phyloP scores from a whole-genome alignment of 2,797 vertebrate species.

The Gallinago stenura region DNA sequence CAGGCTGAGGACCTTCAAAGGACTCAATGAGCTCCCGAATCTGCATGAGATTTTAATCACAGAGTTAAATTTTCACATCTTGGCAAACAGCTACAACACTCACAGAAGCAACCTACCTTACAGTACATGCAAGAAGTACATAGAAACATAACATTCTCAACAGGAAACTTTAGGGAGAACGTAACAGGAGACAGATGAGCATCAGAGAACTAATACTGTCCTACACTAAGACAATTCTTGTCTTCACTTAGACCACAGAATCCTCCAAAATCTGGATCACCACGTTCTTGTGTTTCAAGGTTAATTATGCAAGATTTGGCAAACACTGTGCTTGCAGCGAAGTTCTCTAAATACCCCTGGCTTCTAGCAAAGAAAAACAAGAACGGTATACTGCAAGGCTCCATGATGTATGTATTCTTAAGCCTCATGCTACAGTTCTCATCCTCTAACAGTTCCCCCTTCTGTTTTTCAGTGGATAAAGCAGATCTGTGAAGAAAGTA shows the following conservation, averaged over 20 bases:
- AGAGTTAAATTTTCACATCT: constrained; percentile 32
- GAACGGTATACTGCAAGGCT: neutral
- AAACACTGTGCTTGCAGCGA: neutral
- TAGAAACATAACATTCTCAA: neutral
- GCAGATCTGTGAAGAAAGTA: rapidly evolving
- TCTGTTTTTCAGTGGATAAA: neutral
- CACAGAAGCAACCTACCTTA: neutral
- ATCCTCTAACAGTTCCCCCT: neutral
- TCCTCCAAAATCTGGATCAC: neutral
- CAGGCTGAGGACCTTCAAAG: constrained; percentile 96
- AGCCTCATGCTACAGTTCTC: neutral
- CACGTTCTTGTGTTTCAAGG: rapidly evolving
- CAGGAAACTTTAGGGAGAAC: neutral
- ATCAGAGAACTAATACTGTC: neutral
- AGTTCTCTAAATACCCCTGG: neutral
- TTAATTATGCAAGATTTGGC: neutral
- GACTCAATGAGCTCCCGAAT: constrained; percentile 94
- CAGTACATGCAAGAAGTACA: neutral
- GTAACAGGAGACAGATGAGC: neutral
- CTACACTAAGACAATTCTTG: neutral
- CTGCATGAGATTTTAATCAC: constrained; percentile 77
- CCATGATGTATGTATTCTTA: rapidly evolving
- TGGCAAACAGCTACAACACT: neutral
- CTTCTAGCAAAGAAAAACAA: neutral
- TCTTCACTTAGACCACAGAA: neutral